A percentile compares a stretch with the other conserved stretches of the same genome.
Conservation (phyloP, 2,888 invertebrate genomes). For the Eupithecia abbreviata region DNA sequence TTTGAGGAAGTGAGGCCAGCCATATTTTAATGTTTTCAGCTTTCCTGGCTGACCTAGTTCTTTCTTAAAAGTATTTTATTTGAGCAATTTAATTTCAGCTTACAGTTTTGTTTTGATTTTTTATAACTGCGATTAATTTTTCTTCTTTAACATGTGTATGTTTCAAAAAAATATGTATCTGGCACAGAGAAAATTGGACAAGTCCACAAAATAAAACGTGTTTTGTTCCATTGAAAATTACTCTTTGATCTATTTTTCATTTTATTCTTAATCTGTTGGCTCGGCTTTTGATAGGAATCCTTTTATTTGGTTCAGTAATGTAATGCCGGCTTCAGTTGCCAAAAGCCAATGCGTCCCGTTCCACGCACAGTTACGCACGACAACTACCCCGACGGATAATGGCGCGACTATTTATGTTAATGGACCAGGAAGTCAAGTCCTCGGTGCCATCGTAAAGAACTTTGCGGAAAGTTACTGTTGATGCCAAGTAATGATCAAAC, state of each 20-base stretch:
- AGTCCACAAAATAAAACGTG: not conserved
- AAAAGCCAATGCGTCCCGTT: constrained; percentile 19
- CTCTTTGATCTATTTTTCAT: not conserved
- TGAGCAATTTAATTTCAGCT: not conserved
- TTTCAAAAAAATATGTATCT: not conserved
- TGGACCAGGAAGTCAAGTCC: constrained; percentile 9
- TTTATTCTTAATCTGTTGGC: constrained; percentile 2
- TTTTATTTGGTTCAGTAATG: constrained; percentile 17
- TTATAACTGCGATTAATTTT: not conserved
- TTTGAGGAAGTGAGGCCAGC: constrained; percentile 14
- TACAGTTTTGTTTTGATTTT: not conserved
- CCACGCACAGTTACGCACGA: constrained; percentile 17
- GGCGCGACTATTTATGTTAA: constrained; percentile 23
- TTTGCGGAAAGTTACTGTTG: constrained; percentile 2
- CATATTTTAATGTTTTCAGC: not conserved
- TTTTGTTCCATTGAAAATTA: not conserved
- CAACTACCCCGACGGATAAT: constrained; percentile 13
- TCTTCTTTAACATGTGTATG: not conserved
- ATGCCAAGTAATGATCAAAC: constrained; percentile 11
- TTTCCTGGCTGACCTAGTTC: not conserved
- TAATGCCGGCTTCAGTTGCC: constrained; percentile 13
- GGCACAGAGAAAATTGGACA: not conserved
- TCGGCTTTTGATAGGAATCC: not conserved
- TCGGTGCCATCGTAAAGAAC: constrained; percentile 7
- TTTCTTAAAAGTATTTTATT: not conserved